A percentile compares a stretch with the other conserved stretches of the same genome.
These are phyloP conservation scores for Ichneumon xanthorius DNA, from an alignment of 2,888 invertebrate genomes.

Conservation along the genomic window DNA sequence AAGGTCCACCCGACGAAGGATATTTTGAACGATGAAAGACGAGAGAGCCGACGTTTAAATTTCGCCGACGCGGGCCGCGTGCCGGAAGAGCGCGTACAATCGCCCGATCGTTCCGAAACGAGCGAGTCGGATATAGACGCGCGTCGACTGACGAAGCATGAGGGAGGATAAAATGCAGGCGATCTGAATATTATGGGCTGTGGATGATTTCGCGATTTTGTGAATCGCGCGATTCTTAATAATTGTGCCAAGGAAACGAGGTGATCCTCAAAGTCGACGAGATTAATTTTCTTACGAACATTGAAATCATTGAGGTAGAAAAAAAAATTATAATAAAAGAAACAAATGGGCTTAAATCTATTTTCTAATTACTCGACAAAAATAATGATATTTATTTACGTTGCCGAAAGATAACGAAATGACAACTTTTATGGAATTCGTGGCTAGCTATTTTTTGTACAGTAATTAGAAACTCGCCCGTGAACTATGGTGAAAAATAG, in stretches of 20 bases:
- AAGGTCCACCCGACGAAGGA: neutral
- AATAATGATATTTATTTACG: neutral
- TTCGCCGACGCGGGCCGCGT: slow-evolving; percentile 18
- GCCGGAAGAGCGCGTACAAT: slow-evolving; percentile 12
- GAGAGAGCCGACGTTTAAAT: neutral
- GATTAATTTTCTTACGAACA: slow-evolving; percentile 22
- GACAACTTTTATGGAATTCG: slow-evolving; percentile 1
- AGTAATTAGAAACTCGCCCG: slow-evolving; percentile 8
- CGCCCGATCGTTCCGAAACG: slow-evolving; percentile 10
- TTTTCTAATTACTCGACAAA: slow-evolving; percentile 1
- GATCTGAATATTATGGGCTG: slow-evolving; percentile 32
- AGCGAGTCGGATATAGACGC: neutral
- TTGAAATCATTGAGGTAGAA: neutral
- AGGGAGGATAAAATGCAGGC: neutral
- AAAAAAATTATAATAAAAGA: neutral
- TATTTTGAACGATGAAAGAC: slow-evolving; percentile 13
- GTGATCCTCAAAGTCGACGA: neutral
- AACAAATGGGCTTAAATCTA: neutral
- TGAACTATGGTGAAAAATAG: neutral
- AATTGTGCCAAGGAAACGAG: slow-evolving; percentile 58
- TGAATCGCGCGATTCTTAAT: slow-evolving; percentile 32
- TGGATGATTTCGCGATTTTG: slow-evolving; percentile 44
- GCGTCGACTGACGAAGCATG: slow-evolving; percentile 8
- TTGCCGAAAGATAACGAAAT: slow-evolving; percentile 14
- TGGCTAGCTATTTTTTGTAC: neutral